Percentiles rank a stretch among this genome's conserved stretches.
phyloP scores from a whole-genome alignment of 2,888 invertebrate genomes.

The Coenonympha arcania region DNA sequence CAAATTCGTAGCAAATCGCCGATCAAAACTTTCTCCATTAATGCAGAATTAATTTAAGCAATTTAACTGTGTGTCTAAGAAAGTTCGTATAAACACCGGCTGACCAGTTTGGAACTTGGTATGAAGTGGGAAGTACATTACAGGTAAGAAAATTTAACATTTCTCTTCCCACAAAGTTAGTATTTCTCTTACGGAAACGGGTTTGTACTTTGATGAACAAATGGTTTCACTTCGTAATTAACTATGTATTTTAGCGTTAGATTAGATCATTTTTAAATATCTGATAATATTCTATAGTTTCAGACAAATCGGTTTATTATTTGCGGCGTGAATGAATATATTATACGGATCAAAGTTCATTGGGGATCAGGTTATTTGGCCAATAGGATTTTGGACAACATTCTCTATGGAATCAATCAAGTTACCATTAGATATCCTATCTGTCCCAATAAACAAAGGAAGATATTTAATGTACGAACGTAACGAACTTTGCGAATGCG shows the following conservation, averaged over 20 bases:
- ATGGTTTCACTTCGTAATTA: not conserved
- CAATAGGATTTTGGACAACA: no score
- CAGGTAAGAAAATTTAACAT: not conserved
- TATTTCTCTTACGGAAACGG: not conserved
- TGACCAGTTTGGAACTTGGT: conserved; percentile 1
- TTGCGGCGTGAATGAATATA: no score
- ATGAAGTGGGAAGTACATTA: not conserved
- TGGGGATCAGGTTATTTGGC: no score
- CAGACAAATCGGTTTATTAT: no score
- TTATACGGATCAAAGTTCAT: no score
- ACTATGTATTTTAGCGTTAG: not conserved
- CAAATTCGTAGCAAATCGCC: not conserved
- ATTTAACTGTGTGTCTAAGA: not conserved
- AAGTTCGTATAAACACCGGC: not conserved
- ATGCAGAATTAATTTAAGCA: not conserved
- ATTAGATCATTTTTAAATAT: no score
- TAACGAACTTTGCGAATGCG: no score
- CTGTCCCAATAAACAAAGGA: no score
- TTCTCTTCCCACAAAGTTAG: not conserved
- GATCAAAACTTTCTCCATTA: not conserved
- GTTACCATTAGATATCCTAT: no score
- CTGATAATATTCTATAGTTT: no score
- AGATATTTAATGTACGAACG: no score
- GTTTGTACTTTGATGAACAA: not conserved
- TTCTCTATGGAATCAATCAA: no score